Evolutionary conservation across 2,888 invertebrate species (phyloP), one percentile per base, ranked within the genome.

Genomic region (Microplitis manilae): DNA sequence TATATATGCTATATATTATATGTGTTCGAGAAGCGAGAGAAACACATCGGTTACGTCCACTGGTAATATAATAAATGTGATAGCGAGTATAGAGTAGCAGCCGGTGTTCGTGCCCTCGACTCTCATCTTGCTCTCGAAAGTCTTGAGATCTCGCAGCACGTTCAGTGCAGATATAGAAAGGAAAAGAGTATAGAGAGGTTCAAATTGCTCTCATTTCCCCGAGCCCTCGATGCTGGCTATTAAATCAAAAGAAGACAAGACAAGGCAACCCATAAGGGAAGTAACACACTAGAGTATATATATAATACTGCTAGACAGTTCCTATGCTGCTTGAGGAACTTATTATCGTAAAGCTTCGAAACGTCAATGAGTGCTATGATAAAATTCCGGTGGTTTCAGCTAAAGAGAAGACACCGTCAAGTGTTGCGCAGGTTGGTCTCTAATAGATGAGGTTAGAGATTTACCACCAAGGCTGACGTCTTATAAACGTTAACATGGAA

Each of bases 121-220:
- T 78, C 82, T 30, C 50, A 50, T 50, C 50, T 50, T 50, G 50
- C 13, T 50, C 50, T 50, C 9, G 50, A 50, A 50, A 50, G 50
- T 50, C 50, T 8, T 13, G 5, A 50, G 50, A 50, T 50, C 50
- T 75, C 79, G 80, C 77, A 77, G 82, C 80, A 81, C 81, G 81
- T 82, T 79, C 80, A 81, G 81, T 76, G 76, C 76, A 81, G 77
- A 79, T 77, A 72, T 78, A 75, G 78, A 77, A 78, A 81, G 78
- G 76, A 75, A 64, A 76, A 67, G 64, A 39, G 67, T 77, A 78
- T 78, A 80, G 78, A 77, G 79, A 81, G 82, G 78, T 69, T 83
- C 82, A 84, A 84, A 84, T 85, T 84, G 84, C 84, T 85, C 84
- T 84, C 82, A 84, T 85, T 85, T 83, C 81, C 82, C 81, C 78